Evolutionary conservation across 2,797 vertebrate species (phyloP), one percentile per base, ranked within the genome.

Genomic region (Halcyon leucocephala): DNA sequence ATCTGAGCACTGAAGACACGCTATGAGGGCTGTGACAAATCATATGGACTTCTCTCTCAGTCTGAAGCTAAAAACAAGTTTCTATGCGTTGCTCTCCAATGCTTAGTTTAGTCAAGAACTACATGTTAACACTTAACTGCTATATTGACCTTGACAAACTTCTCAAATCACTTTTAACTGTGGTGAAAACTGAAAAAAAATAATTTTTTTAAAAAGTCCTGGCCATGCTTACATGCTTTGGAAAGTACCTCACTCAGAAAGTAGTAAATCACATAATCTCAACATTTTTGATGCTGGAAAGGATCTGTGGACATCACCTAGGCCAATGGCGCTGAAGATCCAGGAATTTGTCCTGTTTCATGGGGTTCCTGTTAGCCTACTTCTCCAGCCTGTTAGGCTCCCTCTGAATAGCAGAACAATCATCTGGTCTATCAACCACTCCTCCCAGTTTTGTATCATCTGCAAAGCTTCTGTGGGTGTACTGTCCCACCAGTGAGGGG

Each of bases 151-250:
- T 74, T 86, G 70, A 49, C 22, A 70, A 81, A 49, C 19, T 37
- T 22, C 10, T 72, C 48, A 69, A 67, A 77, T 44, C 5, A 39
- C 35, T 42, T 25, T 35, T 62, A 26, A 69, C 11, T 57, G 9
- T 10, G 77, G 33, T 69, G 14, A 83, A 91, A 81, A 69, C 8
- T n/a, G 18, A 39, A 67, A 31, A 60, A 16, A 46, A 16, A 9
- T 35, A 57, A 15, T 25, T 52, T 35, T 22, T 54, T 25, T 7
- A 28, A 25, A 48, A 65, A 52, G 33, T 7, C 10, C 9, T 57
- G 3, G 0, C 5, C 3, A 6, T 26, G 1, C 0, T 51, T 37
- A 28, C 4, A 28, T 25, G 6, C 6, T 86, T 55, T 67, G 22
- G 3, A 3, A 79, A 62, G 25, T 39, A 64, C 2, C 1, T 12